phyloP scores from a whole-genome alignment of 2,113 vertebrate genomes.

The Vicugna pacos region DNA sequence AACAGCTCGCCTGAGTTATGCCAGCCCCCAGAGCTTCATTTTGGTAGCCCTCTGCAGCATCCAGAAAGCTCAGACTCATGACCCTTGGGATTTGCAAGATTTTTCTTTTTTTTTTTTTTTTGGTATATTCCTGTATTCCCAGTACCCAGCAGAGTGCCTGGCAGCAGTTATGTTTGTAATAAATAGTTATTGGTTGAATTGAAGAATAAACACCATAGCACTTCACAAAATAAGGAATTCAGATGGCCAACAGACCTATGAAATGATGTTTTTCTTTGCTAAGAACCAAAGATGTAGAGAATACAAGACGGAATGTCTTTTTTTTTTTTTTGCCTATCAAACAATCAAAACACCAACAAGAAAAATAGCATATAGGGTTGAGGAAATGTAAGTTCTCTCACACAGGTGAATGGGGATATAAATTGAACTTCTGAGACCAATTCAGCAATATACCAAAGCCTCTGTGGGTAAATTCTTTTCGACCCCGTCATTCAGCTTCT shows the following conservation, averaged over 20 bases:
- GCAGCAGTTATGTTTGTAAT: background rate
- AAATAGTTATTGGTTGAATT: background rate
- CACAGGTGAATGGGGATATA: background rate
- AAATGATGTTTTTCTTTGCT: background rate
- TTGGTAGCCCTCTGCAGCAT: too few relatives aligned
- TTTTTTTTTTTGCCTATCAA: background rate
- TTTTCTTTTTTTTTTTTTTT: background rate
- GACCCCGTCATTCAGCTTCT: background rate
- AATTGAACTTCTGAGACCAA: background rate
- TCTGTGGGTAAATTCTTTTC: background rate
- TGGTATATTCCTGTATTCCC: background rate
- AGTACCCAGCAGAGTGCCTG: background rate
- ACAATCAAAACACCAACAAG: background rate
- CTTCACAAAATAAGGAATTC: background rate
- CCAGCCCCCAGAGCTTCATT: too few relatives aligned
- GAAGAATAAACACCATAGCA: background rate
- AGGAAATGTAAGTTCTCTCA: background rate
- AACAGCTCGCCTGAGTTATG: background rate
- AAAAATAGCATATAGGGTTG: background rate
- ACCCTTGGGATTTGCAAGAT: background rate
- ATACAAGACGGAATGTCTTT: background rate
- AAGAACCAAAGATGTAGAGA: background rate
- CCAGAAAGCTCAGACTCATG: background rate
- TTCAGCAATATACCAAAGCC: background rate
- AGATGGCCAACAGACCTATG: background rate